A percentile compares a stretch with the other conserved stretches of the same genome.
Conservation (phyloP, 2,888 invertebrate species). For the Hemithea aestivaria region DNA sequence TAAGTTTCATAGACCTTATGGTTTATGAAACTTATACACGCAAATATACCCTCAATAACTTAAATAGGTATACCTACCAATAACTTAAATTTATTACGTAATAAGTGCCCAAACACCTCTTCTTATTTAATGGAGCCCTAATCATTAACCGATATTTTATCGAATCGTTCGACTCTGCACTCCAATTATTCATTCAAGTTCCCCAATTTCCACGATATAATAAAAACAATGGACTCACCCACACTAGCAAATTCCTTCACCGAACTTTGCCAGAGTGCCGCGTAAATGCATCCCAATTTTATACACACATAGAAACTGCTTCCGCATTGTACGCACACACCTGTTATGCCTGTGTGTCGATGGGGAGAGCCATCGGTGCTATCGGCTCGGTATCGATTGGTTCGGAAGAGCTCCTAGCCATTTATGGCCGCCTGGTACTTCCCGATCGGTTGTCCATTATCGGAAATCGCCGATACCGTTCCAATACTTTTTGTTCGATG, state of each 20-base stretch:
- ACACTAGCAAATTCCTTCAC: too few relatives aligned
- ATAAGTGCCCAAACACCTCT: too few relatives aligned
- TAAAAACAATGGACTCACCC: too few relatives aligned
- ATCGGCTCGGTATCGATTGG: slow-evolving; percentile 57
- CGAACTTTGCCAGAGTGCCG: too few relatives aligned
- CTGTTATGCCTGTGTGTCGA: slow-evolving; percentile 36
- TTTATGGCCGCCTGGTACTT: slow-evolving; percentile 60
- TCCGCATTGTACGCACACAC: slow-evolving; percentile 11
- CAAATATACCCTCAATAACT: too few relatives aligned
- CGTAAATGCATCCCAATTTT: slow-evolving; percentile 19
- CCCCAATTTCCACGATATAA: too few relatives aligned
- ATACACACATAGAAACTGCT: slow-evolving; percentile 27
- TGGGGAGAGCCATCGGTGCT: slow-evolving; percentile 46
- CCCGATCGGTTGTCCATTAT: slow-evolving; percentile 72
- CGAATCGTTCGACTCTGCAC: too few relatives aligned
- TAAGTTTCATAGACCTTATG: too few relatives aligned
- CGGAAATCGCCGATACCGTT: slow-evolving; percentile 59
- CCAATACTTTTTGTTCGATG: slow-evolving; percentile 33
- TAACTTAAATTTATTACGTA: too few relatives aligned
- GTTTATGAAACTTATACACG: too few relatives aligned
- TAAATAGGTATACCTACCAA: too few relatives aligned
- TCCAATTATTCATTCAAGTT: too few relatives aligned
- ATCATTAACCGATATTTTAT: slow-evolving; percentile 5
- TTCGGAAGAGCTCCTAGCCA: slow-evolving; percentile 55
- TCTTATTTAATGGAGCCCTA: slow-evolving; percentile 6